A percentile compares a stretch with the other conserved stretches of the same genome.
Conservation (phyloP, 2,113 vertebrate genomes). For the Ctenodactylus gundi region DNA sequence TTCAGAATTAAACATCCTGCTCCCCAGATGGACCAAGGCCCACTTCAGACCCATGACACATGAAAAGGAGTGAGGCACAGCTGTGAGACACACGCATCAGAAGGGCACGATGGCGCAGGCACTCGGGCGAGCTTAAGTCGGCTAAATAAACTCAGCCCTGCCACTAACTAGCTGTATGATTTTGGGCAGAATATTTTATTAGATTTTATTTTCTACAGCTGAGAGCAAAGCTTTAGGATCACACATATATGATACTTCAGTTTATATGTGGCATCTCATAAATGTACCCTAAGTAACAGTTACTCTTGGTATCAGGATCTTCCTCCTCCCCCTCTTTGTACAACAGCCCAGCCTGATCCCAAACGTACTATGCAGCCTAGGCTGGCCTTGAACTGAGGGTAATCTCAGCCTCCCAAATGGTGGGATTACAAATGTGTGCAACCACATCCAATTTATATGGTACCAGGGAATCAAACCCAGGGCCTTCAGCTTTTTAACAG, state of each 20-base stretch:
- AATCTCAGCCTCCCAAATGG: too few relatives aligned
- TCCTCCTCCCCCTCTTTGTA: too few relatives aligned
- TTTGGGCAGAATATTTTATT: not conserved
- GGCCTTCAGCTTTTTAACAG: too few relatives aligned
- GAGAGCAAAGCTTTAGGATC: not conserved
- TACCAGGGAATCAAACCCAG: too few relatives aligned
- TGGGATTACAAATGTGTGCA: too few relatives aligned
- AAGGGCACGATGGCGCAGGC: not conserved
- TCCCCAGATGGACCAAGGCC: not conserved
- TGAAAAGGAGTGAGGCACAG: not conserved
- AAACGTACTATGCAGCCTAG: too few relatives aligned
- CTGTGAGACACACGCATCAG: not conserved
- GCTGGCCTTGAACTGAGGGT: too few relatives aligned
- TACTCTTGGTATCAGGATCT: not conserved
- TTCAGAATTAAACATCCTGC: not conserved
- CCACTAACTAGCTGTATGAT: not conserved
- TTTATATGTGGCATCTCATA: not conserved
- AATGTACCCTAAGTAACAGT: not conserved
- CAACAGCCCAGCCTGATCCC: too few relatives aligned
- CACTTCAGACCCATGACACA: not conserved
- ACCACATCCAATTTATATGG: too few relatives aligned
- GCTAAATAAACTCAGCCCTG: not conserved
- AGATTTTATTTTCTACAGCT: not conserved
- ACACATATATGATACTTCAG: not conserved
- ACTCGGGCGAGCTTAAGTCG: not conserved